Conservation (phyloP, 2,113 vertebrate species). For the Sciurus niger region DNA sequence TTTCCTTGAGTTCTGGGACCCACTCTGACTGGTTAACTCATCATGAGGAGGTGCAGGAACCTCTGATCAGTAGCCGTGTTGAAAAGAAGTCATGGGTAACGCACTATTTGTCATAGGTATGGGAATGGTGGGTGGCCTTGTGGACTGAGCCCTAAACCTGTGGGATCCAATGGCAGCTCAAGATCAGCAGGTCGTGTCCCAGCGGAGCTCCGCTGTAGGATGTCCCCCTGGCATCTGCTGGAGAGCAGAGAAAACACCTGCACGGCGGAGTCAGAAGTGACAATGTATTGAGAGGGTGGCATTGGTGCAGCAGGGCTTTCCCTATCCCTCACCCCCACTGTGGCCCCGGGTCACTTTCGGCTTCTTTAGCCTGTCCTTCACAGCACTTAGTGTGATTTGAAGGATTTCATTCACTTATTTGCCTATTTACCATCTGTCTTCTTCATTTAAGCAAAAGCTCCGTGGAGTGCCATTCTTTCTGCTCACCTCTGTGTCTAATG, state of each 20-base stretch:
- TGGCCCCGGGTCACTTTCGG: not conserved
- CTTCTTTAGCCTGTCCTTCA: not conserved
- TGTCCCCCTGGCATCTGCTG: too few relatives aligned
- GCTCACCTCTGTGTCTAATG: not conserved
- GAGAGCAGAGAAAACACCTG: not conserved
- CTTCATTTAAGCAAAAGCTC: not conserved
- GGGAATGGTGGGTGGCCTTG: not conserved
- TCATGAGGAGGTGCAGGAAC: too few relatives aligned
- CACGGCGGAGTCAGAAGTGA: too few relatives aligned
- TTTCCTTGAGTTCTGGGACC: not conserved
- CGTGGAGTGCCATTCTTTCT: not conserved
- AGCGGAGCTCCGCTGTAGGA: not conserved
- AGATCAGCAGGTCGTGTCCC: not conserved
- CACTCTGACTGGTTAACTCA: not conserved
- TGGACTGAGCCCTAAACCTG: not conserved
- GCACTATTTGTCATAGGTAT: rapidly evolving
- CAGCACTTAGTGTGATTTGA: not conserved
- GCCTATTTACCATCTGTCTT: not conserved
- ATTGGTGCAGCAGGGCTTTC: not conserved
- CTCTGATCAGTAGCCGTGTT: not conserved
- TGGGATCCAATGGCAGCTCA: not conserved
- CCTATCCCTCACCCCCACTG: not conserved
- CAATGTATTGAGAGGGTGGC: rapidly evolving
- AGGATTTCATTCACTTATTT: not conserved
- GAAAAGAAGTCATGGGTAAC: not conserved